phyloP scores from a whole-genome alignment of 2,113 vertebrate species.

The Hirundichthys speculiger region DNA sequence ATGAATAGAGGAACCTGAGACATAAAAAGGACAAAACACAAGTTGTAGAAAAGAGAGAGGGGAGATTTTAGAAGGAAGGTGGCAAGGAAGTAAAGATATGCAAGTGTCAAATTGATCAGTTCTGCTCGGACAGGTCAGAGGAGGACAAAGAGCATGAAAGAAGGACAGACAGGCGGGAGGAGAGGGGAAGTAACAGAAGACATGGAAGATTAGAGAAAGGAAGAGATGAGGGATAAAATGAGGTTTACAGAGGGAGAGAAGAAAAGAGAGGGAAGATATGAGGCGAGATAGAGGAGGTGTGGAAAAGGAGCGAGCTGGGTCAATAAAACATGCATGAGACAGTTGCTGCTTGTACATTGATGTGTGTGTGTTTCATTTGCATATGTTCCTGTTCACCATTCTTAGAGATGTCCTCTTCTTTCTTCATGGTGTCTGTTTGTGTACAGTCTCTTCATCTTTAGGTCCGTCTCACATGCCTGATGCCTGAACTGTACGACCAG shows the following conservation, averaged over 20 bases:
- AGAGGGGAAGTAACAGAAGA: conserved; percentile 1
- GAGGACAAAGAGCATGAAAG: conserved; percentile 23
- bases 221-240: conserved; percentile 15
- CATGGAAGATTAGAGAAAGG: conserved; percentile 9
- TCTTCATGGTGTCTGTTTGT: neutral
- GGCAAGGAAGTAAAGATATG: neutral
- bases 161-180: neutral
- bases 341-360: conserved; percentile 14
- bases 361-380: conserved; percentile 23
- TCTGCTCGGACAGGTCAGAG: conserved; percentile 30
- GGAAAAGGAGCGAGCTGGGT: conserved; percentile 37
- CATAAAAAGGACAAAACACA: too few relatives aligned
- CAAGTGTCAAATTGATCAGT: conserved; percentile 12
- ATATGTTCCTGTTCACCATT: conserved; percentile 5
- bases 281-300: conserved; percentile 29
- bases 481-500: neutral
- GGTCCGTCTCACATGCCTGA: neutral
- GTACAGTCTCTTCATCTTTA: conserved; percentile 1
- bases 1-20: too few relatives aligned
- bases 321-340: conserved; percentile 67
- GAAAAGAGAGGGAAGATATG: conserved; percentile 7
- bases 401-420: conserved; percentile 3
- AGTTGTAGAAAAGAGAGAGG: neutral
- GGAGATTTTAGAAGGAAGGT: neutral
- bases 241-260: neutral